Evolutionary conservation across 2,797 vertebrate genomes (phyloP).

Genomic region (Chelidonichthys spinosus): DNA sequence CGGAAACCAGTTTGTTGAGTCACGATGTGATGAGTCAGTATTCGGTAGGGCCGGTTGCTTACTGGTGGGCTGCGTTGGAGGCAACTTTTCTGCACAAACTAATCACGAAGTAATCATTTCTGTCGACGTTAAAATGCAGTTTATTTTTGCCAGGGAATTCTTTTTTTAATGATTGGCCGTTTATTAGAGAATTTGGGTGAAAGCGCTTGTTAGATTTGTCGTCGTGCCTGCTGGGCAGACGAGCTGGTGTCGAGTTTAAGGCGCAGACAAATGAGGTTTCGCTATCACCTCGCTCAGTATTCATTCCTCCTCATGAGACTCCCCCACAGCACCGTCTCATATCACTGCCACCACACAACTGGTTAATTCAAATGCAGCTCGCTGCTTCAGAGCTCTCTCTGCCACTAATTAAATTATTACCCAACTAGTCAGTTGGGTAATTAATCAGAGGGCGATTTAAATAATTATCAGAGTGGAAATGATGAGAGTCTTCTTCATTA

Average conservation of each 20-base stretch:
- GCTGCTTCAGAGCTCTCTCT: conserved; percentile 56
- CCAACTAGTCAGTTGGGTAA: conserved; percentile 69
- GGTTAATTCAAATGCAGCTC: conserved; percentile 51
- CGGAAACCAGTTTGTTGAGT: background rate
- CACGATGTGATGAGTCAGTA: too few species aligned
- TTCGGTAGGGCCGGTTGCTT: background rate
- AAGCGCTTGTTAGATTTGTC: conserved; percentile 29
- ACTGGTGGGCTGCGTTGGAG: background rate
- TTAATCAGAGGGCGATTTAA: conserved; percentile 75
- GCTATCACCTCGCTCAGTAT: conserved; percentile 31
- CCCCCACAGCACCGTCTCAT: conserved; percentile 40
- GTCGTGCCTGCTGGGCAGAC: conserved; percentile 42
- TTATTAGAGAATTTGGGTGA: background rate
- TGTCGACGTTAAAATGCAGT: background rate
- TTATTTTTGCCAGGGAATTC: background rate
- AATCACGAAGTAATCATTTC: background rate
- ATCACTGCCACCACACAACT: conserved; percentile 50
- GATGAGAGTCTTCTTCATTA: conserved; percentile 57
- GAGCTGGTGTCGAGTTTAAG: conserved; percentile 49
- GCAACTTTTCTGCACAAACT: background rate
- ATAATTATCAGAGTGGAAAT: conserved; percentile 71
- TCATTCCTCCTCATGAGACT: conserved; percentile 48
- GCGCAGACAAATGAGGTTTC: conserved; percentile 56
- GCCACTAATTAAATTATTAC: conserved; percentile 77
- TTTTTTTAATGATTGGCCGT: background rate